These are phyloP conservation scores for Loxodonta africana DNA, from an alignment of 2,113 vertebrate genomes.

Conservation along the genomic window DNA sequence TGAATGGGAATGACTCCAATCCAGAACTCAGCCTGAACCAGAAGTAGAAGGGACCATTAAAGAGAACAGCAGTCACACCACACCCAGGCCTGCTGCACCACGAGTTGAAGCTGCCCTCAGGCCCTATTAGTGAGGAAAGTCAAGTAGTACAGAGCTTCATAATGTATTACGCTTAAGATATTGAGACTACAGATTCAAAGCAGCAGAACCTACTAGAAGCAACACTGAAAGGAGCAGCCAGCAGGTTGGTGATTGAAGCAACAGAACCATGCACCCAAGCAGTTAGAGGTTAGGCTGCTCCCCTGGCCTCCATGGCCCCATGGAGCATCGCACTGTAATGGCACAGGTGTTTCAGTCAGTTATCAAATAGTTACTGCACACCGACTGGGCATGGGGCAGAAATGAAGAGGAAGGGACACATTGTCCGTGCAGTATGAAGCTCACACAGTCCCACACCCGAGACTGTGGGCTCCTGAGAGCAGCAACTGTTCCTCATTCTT, in stretches of 20 bases:
- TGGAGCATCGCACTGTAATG: neutral
- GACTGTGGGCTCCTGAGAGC: neutral
- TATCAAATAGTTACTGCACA: neutral
- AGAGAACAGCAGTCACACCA: neutral
- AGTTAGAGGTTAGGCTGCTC: fast-evolving
- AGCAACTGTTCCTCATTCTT: neutral
- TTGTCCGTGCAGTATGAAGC: neutral
- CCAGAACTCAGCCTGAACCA: neutral
- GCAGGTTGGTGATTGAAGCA: neutral
- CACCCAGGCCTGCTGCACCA: neutral
- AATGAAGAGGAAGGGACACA: neutral
- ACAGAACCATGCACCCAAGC: too few relatives aligned
- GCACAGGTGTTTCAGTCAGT: neutral
- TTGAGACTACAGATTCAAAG: neutral
- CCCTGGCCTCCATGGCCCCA: neutral
- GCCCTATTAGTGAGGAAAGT: neutral
- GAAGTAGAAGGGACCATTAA: neutral
- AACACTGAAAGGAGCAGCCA: neutral
- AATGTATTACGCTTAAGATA: neutral
- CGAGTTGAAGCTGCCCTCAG: neutral
- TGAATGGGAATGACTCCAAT: neutral
- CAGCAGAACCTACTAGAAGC: neutral
- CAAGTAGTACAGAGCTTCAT: neutral
- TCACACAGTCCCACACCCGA: neutral
- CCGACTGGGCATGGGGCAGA: neutral